These are phyloP conservation scores for Morpho helenor DNA, from an alignment of 2,888 invertebrate species.

Conservation along the genomic window DNA sequence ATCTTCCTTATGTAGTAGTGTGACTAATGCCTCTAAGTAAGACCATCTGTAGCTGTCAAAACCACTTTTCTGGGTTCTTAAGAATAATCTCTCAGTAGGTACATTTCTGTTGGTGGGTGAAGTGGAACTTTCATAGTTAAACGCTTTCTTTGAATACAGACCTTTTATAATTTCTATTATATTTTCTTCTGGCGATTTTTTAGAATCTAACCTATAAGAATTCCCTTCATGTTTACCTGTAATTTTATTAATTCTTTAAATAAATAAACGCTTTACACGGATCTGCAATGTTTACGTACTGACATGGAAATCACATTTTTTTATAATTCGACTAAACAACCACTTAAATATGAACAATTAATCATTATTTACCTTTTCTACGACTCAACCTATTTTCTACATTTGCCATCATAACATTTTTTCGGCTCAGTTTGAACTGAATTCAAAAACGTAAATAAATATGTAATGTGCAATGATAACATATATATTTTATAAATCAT, in stretches of 20 bases:
- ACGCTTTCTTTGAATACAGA: conserved; percentile 71
- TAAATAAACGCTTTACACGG: conserved; percentile 8
- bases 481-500: conserved; percentile 16
- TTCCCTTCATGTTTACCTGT: conserved; percentile 81
- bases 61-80: conserved; percentile 81
- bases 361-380: conserved; percentile 63
- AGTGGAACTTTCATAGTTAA: conserved; percentile 49
- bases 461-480: conserved; percentile 5
- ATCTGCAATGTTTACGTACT: conserved; percentile 7
- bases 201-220: conserved; percentile 80
- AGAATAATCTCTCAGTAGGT: conserved; percentile 72
- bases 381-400: conserved; percentile 72
- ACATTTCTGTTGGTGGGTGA: conserved; percentile 61
- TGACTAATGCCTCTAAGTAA: conserved; percentile 93
- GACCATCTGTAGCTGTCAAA: conserved; percentile 89
- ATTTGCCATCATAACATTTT: conserved; percentile 72
- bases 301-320: conserved; percentile 3
- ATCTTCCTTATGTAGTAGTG: conserved; percentile 84
- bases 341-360: conserved; percentile 1
- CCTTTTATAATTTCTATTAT: conserved; percentile 81
- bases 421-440: conserved; percentile 26
- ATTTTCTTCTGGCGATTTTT: conserved; percentile 80
- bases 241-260: conserved; percentile 33
- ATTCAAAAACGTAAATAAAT: conserved; percentile 11
- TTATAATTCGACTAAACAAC: background rate